phyloP scores from a whole-genome alignment of 2,888 invertebrate species.

The Sminthurinus aureus region DNA sequence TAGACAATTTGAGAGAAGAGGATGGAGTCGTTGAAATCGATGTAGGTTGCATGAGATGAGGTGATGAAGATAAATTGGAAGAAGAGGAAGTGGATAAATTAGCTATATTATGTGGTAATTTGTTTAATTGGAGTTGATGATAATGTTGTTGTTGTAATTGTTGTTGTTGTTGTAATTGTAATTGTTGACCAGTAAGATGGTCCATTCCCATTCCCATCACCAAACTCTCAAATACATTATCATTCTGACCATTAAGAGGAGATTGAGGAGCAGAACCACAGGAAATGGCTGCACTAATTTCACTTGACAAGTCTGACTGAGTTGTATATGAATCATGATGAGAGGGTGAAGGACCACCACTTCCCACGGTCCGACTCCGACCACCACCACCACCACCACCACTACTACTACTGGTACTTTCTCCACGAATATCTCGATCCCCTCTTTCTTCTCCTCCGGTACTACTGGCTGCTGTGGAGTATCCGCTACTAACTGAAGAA shows the following conservation, averaged over 20 bases:
- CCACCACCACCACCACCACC: conserved; percentile 49
- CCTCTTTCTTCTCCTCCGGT: conserved; percentile 52
- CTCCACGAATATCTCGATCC: conserved; percentile 46
- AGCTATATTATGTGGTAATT: background rate
- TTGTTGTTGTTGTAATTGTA: background rate
- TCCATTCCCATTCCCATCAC: no score
- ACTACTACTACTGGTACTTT: conserved; percentile 56
- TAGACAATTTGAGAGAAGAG: background rate
- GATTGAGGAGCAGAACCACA: conserved; percentile 73
- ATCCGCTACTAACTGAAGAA: conserved; percentile 59
- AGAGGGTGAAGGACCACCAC: conserved; percentile 64
- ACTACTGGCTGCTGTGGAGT: conserved; percentile 60
- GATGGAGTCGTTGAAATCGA: background rate
- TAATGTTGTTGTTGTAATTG: background rate
- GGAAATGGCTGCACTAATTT: conserved; percentile 80
- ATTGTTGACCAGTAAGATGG: conserved; percentile 22
- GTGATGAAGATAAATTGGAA: background rate
- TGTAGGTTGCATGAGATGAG: no score
- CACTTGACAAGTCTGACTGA: conserved; percentile 78
- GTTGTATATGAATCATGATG: conserved; percentile 67
- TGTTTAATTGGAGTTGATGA: background rate
- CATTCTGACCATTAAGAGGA: conserved; percentile 66
- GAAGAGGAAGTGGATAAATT: background rate
- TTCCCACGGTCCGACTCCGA: conserved; percentile 59
- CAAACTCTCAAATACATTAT: conserved; percentile 32